Evolutionary conservation across 2,113 vertebrate genomes (phyloP), one percentile per base, ranked within the genome.

Genomic region (Prunella himalayana): DNA sequence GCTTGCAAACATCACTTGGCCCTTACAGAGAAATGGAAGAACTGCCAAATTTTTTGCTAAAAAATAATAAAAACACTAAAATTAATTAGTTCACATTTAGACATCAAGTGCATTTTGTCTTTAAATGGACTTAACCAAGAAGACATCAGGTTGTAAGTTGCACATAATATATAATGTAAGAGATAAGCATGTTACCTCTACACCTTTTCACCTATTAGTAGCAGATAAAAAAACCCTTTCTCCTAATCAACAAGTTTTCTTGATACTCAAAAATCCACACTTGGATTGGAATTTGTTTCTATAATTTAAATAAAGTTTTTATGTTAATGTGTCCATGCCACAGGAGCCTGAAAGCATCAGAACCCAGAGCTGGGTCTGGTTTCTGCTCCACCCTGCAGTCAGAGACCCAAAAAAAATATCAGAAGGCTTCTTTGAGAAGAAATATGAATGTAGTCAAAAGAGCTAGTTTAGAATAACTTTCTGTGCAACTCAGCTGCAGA

Each of bases 401-500:
- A 31, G 8, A 91, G 59, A 80, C 54, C n/a, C 16, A 8, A 84
- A 88, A 57, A 84, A 88, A 47, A 37, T 19, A 81, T 19, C 37
- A 68, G 31, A 79, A 79, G 63, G 30, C 18, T 69, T 68, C 51
- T 53, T 13, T 13, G 15, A 69, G 41, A 92, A 70, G 47, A 54
- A 94, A 72, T 30, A 90, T 23, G 53, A 91, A 72, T 53, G 69
- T 39, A 88, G 84, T 64, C 42, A 92, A 31, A 65, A 63, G 56
- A 78, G 54, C 39, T 70, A 59, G 54, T 95, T 94, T 53, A 90
- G 91, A 91, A 44, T 35, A 91, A 92, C 86, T 87, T 86, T 86
- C 81, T 68, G 59, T 6, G 11, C 63, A 89, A 90, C 80, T 95
- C 96, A 97, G 92, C 94, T 95, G 95, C 93, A 96, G 72, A 90